phyloP scores from a whole-genome alignment of 2,797 vertebrate species.

The Gallinago stenura region DNA sequence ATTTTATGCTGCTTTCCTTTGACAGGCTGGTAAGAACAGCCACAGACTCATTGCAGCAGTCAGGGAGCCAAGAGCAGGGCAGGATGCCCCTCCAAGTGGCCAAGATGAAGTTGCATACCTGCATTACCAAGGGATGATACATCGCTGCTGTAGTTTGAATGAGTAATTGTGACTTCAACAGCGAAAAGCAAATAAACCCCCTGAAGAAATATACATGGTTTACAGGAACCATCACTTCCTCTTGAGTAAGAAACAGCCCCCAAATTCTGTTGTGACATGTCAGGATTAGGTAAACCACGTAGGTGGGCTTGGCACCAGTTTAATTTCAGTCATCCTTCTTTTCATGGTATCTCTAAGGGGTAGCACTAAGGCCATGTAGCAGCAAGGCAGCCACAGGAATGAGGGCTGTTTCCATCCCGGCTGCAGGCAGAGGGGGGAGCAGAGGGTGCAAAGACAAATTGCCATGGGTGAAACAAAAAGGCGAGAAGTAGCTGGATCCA shows the following conservation, averaged over 20 bases:
- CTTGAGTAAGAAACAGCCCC: constrained; percentile 23
- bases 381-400: neutral
- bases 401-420: neutral
- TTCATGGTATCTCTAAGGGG: neutral
- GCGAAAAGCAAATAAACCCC: neutral
- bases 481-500: neutral
- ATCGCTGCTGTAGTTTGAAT: neutral
- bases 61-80: neutral
- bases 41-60: neutral
- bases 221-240: constrained; percentile 22
- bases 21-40: constrained; percentile 30
- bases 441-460: neutral
- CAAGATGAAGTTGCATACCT: constrained; percentile 25
- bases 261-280: constrained; percentile 7
- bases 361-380: neutral
- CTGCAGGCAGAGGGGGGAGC: neutral
- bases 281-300: neutral
- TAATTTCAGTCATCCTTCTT: neutral
- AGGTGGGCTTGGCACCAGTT: neutral
- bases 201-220: neutral
- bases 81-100: neutral
- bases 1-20: neutral
- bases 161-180: constrained; percentile 28
- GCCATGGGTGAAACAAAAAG: neutral
- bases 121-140: neutral